phyloP scores from a whole-genome alignment of 2,888 invertebrate genomes.

The Cheilosia grossa region DNA sequence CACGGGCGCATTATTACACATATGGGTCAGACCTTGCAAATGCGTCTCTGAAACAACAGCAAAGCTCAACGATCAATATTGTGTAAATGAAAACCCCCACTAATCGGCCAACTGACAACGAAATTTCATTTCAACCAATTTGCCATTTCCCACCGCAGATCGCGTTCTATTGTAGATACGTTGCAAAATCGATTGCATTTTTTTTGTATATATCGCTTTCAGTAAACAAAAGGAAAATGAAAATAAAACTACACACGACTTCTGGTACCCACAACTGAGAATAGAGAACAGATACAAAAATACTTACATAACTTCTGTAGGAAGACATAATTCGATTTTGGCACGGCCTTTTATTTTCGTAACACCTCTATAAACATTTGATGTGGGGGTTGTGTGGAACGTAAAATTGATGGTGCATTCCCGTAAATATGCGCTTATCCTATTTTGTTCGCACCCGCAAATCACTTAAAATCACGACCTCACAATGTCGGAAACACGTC shows the following conservation, averaged over 20 bases:
- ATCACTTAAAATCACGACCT: constrained; percentile 3
- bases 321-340: constrained; percentile 80
- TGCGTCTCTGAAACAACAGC: neutral
- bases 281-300: constrained; percentile 18
- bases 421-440: constrained; percentile 34
- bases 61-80: neutral
- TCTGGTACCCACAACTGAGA: constrained; percentile 14
- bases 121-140: constrained; percentile 14
- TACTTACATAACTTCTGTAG: constrained; percentile 83
- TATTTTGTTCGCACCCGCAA: constrained; percentile 15
- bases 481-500: neutral
- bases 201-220: constrained; percentile 43
- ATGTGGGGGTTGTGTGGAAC: constrained; percentile 50
- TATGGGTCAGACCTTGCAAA: no score
- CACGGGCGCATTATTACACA: no score
- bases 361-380: constrained; percentile 70
- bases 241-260: constrained; percentile 36
- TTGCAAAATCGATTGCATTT: constrained; percentile 60
- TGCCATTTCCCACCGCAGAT: constrained; percentile 32
- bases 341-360: constrained; percentile 73
- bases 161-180: constrained; percentile 14
- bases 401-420: constrained; percentile 51
- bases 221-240: constrained; percentile 42
- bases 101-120: neutral
- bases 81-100: constrained; percentile 5